These are phyloP conservation scores for Carassius gibelio DNA, from an alignment of 2,113 vertebrate species.

Conservation along the genomic window DNA sequence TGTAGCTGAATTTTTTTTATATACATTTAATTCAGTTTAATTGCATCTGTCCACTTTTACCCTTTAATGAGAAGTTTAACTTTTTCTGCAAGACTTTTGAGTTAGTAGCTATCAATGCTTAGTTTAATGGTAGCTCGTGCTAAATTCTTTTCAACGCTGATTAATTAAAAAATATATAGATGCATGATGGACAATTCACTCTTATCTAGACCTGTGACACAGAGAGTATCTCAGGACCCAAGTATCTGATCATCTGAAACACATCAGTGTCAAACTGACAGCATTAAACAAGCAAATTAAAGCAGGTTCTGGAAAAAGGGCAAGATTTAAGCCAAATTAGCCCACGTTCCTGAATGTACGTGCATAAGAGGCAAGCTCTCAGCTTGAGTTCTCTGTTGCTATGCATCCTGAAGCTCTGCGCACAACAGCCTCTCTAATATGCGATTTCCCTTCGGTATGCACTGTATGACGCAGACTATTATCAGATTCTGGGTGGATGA, in stretches of 20 bases:
- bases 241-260: slow-evolving; percentile 42
- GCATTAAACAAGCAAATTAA: slow-evolving; percentile 57
- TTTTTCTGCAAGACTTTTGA: neutral
- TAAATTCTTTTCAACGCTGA: neutral
- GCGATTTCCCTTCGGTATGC: neutral
- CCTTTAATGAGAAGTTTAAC: neutral
- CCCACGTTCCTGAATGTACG: slow-evolving; percentile 48
- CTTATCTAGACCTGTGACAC: neutral
- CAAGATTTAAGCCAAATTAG: slow-evolving; percentile 63
- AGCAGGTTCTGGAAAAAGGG: slow-evolving; percentile 59
- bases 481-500: neutral
- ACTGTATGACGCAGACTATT: neutral
- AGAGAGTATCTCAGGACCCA: neutral
- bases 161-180: neutral
- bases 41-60: neutral
- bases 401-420: slow-evolving; percentile 35
- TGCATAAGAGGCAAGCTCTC: slow-evolving; percentile 53
- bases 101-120: neutral
- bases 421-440: slow-evolving; percentile 16
- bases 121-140: neutral
- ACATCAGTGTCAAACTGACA: slow-evolving; percentile 65
- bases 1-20: neutral
- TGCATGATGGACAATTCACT: neutral
- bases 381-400: slow-evolving; percentile 45
- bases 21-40: neutral